phyloP scores from a whole-genome alignment of 1,140 invertebrate genomes.

The Adoxophyes honmai region DNA sequence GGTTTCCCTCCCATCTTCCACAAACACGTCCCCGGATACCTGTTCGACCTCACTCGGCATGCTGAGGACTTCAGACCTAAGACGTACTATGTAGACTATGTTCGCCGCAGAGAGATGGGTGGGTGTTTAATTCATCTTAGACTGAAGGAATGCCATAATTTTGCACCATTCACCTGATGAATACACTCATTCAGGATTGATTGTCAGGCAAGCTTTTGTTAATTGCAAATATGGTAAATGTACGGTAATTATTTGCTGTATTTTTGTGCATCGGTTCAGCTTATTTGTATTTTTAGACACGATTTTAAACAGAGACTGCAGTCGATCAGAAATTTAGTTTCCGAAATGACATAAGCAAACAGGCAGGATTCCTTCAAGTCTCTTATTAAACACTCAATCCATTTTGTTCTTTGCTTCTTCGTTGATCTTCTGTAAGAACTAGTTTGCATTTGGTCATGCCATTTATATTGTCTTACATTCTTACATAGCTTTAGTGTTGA shows the following conservation, averaged over 20 bases:
- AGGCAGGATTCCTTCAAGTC: conserved; percentile 58
- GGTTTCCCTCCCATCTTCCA: conserved; percentile 69
- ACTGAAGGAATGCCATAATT: conserved; percentile 48
- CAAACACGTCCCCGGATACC: conserved; percentile 67
- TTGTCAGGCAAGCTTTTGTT: background rate
- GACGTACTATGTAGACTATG: conserved; percentile 74
- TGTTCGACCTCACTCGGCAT: conserved; percentile 62
- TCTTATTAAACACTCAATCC: conserved; percentile 66
- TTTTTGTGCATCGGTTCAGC: background rate
- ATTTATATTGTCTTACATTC: conserved; percentile 8
- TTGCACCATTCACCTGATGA: conserved; percentile 27
- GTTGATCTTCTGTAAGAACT: background rate
- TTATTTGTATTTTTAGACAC: background rate
- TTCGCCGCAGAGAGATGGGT: conserved; percentile 70
- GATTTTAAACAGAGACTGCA: background rate
- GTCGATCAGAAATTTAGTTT: conserved; percentile 13
- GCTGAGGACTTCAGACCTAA: conserved; percentile 66
- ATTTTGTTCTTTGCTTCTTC: conserved; percentile 55
- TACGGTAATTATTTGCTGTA: background rate
- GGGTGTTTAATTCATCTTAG: conserved; percentile 65
- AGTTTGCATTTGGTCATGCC: conserved; percentile 5
- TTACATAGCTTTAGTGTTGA: conserved; percentile 5
- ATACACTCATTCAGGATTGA: conserved; percentile 3
- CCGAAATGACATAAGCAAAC: conserved; percentile 27
- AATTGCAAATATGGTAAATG: conserved; percentile 2